phyloP scores from a whole-genome alignment of 1,140 invertebrate genomes.

The Gryllus bimaculatus region DNA sequence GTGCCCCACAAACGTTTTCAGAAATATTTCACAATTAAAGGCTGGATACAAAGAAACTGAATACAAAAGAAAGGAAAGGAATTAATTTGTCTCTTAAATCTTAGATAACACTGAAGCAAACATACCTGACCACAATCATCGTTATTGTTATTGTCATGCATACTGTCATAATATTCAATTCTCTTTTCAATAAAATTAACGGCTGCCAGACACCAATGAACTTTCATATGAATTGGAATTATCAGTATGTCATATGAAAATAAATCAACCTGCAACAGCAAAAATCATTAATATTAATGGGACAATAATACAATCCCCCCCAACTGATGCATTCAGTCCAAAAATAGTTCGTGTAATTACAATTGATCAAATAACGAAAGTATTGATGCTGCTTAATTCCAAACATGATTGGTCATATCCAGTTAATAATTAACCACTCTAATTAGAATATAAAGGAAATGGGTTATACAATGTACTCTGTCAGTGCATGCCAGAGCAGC shows the following conservation, averaged over 20 bases:
- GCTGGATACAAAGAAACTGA: not conserved
- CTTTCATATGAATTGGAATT: conserved; percentile 84
- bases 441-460: not conserved
- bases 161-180: conserved; percentile 87
- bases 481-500: too few species aligned
- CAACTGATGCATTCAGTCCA: not conserved
- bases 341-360: not conserved
- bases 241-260: conserved; percentile 75
- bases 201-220: conserved; percentile 96
- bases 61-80: not conserved
- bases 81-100: not conserved
- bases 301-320: not conserved
- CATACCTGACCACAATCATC: conserved; percentile 53
- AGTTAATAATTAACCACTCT: not conserved
- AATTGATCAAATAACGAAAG: not conserved
- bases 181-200: conserved; percentile 69
- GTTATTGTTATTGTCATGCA: conserved; percentile 69
- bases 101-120: too few species aligned
- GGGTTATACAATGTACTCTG: too few species aligned
- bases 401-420: not conserved
- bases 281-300: not conserved
- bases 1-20: not conserved
- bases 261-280: conserved; percentile 55
- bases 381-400: not conserved
- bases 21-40: not conserved